phyloP scores from a whole-genome alignment of 2,888 invertebrate genomes.

The Belgica antarctica region DNA sequence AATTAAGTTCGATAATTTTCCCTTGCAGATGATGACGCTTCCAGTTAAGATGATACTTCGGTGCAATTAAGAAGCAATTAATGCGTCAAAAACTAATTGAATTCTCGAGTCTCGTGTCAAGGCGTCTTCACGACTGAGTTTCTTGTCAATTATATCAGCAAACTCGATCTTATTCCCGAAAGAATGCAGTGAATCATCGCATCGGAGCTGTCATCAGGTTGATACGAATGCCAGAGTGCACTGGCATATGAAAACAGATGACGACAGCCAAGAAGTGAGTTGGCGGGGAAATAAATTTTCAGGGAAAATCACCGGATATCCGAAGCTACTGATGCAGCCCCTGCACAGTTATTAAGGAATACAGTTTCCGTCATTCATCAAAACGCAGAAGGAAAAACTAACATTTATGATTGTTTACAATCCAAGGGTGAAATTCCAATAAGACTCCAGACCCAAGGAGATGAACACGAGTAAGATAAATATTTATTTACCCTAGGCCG shows the following conservation, averaged over 20 bases:
- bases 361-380: constrained; percentile 42
- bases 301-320: constrained; percentile 40
- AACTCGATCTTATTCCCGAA: constrained; percentile 11
- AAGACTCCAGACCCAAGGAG: not conserved
- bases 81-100: constrained; percentile 36
- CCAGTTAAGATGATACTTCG: not conserved
- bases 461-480: constrained; percentile 5
- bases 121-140: not conserved
- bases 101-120: constrained; percentile 29
- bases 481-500: not conserved
- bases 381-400: constrained; percentile 19
- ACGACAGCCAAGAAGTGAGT: not conserved
- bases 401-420: constrained; percentile 22
- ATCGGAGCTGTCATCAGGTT: constrained; percentile 7
- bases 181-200: constrained; percentile 9
- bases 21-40: not conserved
- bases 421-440: constrained; percentile 4
- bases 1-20: not conserved
- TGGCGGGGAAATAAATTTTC: constrained; percentile 16
- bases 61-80: constrained; percentile 38
- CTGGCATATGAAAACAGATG: not conserved
- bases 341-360: constrained; percentile 24
- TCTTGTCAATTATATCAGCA: not conserved
- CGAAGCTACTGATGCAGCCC: constrained; percentile 24
- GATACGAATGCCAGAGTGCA: not conserved